Conservation (phyloP, 2,113 vertebrate species). For the Ivindomyrus marchei region DNA sequence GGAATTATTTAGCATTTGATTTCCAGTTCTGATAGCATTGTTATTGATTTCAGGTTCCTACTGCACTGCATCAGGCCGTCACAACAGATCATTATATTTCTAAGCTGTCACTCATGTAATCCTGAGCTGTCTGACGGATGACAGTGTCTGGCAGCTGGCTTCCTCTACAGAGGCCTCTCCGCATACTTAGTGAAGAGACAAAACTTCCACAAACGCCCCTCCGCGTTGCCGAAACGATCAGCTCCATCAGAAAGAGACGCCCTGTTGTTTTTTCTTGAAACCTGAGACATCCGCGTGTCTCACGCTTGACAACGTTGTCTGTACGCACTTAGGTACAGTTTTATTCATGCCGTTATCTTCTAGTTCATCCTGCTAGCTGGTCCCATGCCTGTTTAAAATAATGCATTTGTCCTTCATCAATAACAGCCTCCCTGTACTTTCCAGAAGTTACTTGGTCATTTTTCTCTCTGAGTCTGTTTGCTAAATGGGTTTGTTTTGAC, state of each 20-base stretch:
- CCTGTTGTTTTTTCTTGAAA: slow-evolving; percentile 23
- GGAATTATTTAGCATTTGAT: slow-evolving; percentile 76
- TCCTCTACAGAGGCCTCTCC: slow-evolving; percentile 33
- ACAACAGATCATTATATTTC: slow-evolving; percentile 67
- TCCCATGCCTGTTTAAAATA: slow-evolving; percentile 29
- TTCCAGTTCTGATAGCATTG: slow-evolving; percentile 71
- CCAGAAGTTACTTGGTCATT: slow-evolving; percentile 23
- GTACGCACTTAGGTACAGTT: background rate
- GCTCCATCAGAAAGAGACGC: slow-evolving; percentile 6
- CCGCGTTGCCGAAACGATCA: background rate
- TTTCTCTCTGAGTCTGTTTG: slow-evolving; percentile 24
- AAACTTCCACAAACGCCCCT: slow-evolving; percentile 31
- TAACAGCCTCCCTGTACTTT: slow-evolving; percentile 30
- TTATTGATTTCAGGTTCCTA: slow-evolving; percentile 74
- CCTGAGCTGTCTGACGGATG: slow-evolving; percentile 51
- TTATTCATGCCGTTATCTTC: background rate
- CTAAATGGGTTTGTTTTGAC: slow-evolving; percentile 39
- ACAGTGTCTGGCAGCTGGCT: slow-evolving; percentile 41
- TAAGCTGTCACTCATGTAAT: slow-evolving; percentile 70
- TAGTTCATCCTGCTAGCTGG: background rate
- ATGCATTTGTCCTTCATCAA: slow-evolving; percentile 40
- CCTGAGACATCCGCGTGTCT: slow-evolving; percentile 27
- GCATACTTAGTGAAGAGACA: background rate
- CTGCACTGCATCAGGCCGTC: slow-evolving; percentile 52
- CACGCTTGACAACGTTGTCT: background rate